Conservation (phyloP, 2,113 vertebrate species). For the Quiscalus mexicanus region DNA sequence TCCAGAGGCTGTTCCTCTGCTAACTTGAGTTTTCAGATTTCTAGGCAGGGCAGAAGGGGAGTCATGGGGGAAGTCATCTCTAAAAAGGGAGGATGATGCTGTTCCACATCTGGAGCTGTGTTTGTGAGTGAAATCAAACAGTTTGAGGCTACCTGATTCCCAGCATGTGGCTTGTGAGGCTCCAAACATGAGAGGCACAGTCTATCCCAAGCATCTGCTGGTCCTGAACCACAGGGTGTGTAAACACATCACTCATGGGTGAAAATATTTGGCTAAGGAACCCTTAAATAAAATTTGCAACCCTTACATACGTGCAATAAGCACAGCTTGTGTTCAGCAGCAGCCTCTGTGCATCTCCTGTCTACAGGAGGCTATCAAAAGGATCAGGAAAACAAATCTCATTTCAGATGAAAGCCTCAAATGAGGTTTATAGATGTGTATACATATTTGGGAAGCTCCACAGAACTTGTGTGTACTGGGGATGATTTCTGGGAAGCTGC, state of each 20-base stretch:
- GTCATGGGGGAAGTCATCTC: neutral
- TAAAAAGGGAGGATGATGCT: neutral
- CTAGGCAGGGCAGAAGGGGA: neutral
- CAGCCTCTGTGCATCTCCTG: neutral
- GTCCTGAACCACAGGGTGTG: neutral
- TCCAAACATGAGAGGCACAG: neutral
- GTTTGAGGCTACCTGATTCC: constrained; percentile 7
- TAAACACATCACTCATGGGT: constrained; percentile 29
- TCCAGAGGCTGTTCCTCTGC: neutral
- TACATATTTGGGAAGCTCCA: neutral
- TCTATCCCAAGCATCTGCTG: neutral
- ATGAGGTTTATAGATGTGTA: neutral
- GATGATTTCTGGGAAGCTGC: constrained; percentile 29
- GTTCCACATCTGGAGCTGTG: neutral
- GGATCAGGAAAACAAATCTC: constrained; percentile 12
- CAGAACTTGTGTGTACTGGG: neutral
- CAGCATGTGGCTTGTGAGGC: neutral
- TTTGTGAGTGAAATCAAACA: neutral
- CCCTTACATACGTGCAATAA: neutral
- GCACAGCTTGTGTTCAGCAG: neutral
- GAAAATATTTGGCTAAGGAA: constrained; percentile 27
- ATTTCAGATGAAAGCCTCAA: neutral
- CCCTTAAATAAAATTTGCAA: neutral
- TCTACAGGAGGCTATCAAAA: neutral
- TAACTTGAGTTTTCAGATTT: neutral